phyloP scores from a whole-genome alignment of 2,113 vertebrate species.

The Phalacrocorax brasilianus region DNA sequence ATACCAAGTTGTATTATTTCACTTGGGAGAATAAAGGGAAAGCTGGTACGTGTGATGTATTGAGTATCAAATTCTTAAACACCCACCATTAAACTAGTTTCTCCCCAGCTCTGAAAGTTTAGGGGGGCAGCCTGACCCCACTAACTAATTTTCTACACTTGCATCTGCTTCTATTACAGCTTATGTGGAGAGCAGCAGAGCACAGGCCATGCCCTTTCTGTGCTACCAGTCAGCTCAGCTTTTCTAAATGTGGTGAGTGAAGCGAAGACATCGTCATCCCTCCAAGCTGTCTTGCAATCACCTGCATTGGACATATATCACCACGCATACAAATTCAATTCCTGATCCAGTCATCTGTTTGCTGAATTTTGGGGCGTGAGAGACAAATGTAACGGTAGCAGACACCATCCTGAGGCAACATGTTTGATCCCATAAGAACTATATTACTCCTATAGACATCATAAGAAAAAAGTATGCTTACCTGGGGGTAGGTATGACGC shows the following conservation, averaged over 20 bases:
- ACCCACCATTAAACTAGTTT: neutral
- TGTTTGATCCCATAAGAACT: neutral
- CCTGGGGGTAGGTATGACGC: slow-evolving; percentile 56
- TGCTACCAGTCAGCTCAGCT: neutral
- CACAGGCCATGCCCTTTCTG: neutral
- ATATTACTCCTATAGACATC: neutral
- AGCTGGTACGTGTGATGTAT: rapidly evolving
- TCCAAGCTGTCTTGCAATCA: neutral
- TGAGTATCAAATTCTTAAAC: neutral
- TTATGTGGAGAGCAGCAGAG: neutral
- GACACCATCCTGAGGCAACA: neutral
- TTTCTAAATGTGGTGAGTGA: neutral
- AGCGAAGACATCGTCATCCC: neutral
- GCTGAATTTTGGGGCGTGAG: neutral
- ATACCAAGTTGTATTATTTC: neutral
- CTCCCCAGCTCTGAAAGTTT: neutral
- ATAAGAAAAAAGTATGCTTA: neutral
- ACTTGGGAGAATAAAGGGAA: neutral
- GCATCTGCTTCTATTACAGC: neutral
- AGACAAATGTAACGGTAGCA: neutral
- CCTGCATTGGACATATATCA: neutral
- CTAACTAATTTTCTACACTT: neutral
- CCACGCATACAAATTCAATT: neutral
- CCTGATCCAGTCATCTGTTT: neutral
- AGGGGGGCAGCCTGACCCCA: neutral